Evolutionary conservation across 2,113 vertebrate species (phyloP), one percentile per base, ranked within the genome.

Genomic region (Channa maculata): DNA sequence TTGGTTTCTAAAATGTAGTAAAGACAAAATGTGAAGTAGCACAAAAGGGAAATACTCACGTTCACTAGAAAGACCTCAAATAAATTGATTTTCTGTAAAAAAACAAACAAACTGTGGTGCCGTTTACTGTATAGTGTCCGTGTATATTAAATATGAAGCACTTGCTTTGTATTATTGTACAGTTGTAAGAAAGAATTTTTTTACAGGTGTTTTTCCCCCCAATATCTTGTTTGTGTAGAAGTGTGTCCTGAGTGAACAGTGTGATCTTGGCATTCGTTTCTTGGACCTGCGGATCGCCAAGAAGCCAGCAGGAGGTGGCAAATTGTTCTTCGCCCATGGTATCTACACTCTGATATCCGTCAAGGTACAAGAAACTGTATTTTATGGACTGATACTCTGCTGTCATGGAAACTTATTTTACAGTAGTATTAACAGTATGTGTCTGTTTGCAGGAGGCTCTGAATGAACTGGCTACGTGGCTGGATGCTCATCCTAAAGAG

Each of bases 281-380:
- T 85, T 99, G 49, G 97, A 99, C 90, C 94, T 99, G 53, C 93
- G 97, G 65, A 91, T 98, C 0, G 96, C 96, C 3, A 95, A 90
- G 90, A 94, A 96, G 77, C 78, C 71, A 8, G 37, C 84, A 0
- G 88, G 86, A 44, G 10, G 43, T 66, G 74, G n/a, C 59, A 85
- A 84, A 24, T 79, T 98, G 73, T 95, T 95, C 73, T 99, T 98
- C 0, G 95, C 96, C 2, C 97, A 99, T 2, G 95, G 95, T 71
- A 51, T 98, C 50, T 98, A 96, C 91, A 97, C 96, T 0, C 80
- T 93, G 0, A 70, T 93, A 2, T 93, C 93, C 0, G 96, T 99
- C 12, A 93, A 96, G 95, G 97, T 97, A 43, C 10, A 10, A 1
- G 1, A 10, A 43, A 44, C 2, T 11, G 24, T 51, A 24, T 4